phyloP scores from a whole-genome alignment of 2,113 vertebrate genomes.

The Xenopus borealis region DNA sequence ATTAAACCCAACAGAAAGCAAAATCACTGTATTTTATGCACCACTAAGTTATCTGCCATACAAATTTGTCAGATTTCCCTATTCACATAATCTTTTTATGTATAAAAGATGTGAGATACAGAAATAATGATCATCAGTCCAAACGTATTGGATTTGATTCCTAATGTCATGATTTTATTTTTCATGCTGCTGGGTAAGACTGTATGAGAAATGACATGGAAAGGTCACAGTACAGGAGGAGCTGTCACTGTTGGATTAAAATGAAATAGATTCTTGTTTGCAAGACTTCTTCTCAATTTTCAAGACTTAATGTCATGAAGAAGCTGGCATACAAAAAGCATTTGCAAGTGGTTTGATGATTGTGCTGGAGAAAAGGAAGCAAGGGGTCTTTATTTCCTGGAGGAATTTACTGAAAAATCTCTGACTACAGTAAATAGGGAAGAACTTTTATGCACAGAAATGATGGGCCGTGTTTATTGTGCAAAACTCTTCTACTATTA shows the following conservation, averaged over 20 bases:
- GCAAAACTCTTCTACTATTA: too few relatives aligned
- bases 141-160: slow-evolving; percentile 25
- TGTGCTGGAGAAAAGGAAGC: slow-evolving; percentile 42
- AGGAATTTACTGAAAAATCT: neutral
- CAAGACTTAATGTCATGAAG: slow-evolving; percentile 50
- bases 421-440: too few relatives aligned
- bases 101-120: slow-evolving; percentile 30
- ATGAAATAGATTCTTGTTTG: slow-evolving; percentile 55
- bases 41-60: neutral
- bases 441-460: too few relatives aligned
- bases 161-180: slow-evolving; percentile 50
- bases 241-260: slow-evolving; percentile 55
- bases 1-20: too few relatives aligned
- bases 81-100: slow-evolving; percentile 43
- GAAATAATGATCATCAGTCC: slow-evolving; percentile 45
- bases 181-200: slow-evolving; percentile 48
- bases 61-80: slow-evolving; percentile 24
- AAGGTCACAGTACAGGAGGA: slow-evolving; percentile 51
- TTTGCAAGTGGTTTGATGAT: slow-evolving; percentile 50
- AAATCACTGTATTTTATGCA: neutral
- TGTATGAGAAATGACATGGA: slow-evolving; percentile 53
- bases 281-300: slow-evolving; percentile 52
- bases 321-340: slow-evolving; percentile 39
- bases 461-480: too few relatives aligned
- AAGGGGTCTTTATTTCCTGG: neutral